Conservation (phyloP, 2,113 vertebrate genomes). For the Probosciger aterrimus region DNA sequence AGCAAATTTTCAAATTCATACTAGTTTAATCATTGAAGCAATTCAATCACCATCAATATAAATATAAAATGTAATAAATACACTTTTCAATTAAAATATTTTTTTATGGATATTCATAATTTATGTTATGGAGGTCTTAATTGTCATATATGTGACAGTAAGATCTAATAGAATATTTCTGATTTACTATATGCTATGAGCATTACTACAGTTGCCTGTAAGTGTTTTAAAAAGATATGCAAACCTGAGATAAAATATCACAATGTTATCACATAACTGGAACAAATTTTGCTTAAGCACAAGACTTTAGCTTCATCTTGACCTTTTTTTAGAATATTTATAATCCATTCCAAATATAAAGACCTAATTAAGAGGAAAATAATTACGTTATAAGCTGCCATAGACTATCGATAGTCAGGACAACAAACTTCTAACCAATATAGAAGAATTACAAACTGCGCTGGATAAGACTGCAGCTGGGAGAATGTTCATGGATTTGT, state of each 20-base stretch:
- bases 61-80: background rate
- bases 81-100: background rate
- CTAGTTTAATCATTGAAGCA: background rate
- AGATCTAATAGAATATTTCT: background rate
- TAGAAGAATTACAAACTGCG: background rate
- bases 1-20: background rate
- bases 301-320: background rate
- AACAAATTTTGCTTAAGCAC: background rate
- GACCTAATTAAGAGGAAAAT: background rate
- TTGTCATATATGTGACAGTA: background rate
- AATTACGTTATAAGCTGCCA: background rate
- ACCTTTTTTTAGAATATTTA: background rate
- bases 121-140: background rate
- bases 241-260: background rate
- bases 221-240: background rate
- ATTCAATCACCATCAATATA: background rate
- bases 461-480: background rate
- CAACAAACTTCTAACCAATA: background rate
- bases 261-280: background rate
- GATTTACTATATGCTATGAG: background rate
- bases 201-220: background rate
- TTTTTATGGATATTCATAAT: background rate
- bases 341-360: background rate
- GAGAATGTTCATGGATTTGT: background rate
- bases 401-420: background rate